Evolutionary conservation across 2,797 vertebrate genomes (phyloP).

Genomic region (Tachyglossus aculeatus): DNA sequence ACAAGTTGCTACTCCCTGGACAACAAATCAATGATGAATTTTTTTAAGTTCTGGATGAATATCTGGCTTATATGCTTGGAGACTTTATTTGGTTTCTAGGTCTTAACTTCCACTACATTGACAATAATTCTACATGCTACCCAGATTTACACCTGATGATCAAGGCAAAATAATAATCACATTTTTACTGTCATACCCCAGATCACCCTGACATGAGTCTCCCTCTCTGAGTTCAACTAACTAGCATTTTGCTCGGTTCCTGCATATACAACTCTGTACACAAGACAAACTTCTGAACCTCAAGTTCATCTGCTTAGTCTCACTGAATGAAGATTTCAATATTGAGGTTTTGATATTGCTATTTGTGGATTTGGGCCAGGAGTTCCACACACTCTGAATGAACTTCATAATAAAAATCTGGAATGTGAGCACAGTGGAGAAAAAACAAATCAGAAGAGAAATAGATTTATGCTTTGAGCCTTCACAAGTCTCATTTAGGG

Average conservation of each 20-base stretch:
- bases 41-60: too few relatives aligned
- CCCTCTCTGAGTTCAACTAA: too few relatives aligned
- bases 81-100: too few relatives aligned
- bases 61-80: too few relatives aligned
- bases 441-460: not conserved
- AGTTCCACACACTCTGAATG: not conserved
- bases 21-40: too few relatives aligned
- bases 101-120: not conserved
- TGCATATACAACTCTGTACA: not conserved
- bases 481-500: not conserved
- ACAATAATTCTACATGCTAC: not conserved
- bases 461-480: not conserved
- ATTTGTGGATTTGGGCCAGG: not conserved
- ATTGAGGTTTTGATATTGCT: not conserved
- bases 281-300: not conserved
- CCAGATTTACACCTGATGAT: not conserved
- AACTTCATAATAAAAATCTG: not conserved
- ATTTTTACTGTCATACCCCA: too few relatives aligned
- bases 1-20: too few relatives aligned
- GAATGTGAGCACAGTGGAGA: not conserved
- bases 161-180: not conserved
- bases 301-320: not conserved
- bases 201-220: too few relatives aligned
- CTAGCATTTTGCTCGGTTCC: not conserved
- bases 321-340: not conserved